These are phyloP conservation scores for Sigmodon hispidus DNA, from an alignment of 2,113 vertebrate species.

Conservation along the genomic window DNA sequence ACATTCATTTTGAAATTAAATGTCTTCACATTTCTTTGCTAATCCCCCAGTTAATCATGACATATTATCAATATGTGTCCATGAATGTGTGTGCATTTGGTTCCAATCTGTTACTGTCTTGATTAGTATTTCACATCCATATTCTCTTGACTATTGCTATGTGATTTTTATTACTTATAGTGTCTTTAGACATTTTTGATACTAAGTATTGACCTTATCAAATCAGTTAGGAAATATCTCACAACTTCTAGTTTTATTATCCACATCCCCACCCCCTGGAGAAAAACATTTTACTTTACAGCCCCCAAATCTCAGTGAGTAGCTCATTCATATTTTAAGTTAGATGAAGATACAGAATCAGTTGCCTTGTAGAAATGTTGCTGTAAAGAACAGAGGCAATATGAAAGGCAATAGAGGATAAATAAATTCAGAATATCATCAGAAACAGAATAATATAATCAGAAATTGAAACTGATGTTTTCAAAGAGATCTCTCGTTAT, in stretches of 20 bases:
- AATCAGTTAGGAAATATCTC: background rate
- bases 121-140: background rate
- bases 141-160: background rate
- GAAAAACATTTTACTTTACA: conserved; percentile 60
- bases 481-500: conserved; percentile 72
- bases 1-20: conserved; percentile 18
- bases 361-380: conserved; percentile 72
- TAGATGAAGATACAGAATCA: conserved; percentile 71
- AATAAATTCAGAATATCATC: conserved; percentile 76
- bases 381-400: conserved; percentile 61
- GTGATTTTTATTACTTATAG: background rate
- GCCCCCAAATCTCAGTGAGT: conserved; percentile 65
- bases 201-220: conserved; percentile 33
- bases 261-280: background rate
- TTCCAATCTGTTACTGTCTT: conserved; percentile 2
- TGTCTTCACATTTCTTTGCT: background rate
- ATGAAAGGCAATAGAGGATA: conserved; percentile 75
- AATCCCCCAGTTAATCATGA: background rate
- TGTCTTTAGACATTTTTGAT: background rate
- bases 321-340: conserved; percentile 69
- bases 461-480: conserved; percentile 78
- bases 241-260: background rate
- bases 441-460: conserved; percentile 72
- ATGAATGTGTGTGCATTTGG: background rate
- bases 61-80: background rate